Conservation (phyloP, 2,888 invertebrate genomes). For the Trilocha varians region DNA sequence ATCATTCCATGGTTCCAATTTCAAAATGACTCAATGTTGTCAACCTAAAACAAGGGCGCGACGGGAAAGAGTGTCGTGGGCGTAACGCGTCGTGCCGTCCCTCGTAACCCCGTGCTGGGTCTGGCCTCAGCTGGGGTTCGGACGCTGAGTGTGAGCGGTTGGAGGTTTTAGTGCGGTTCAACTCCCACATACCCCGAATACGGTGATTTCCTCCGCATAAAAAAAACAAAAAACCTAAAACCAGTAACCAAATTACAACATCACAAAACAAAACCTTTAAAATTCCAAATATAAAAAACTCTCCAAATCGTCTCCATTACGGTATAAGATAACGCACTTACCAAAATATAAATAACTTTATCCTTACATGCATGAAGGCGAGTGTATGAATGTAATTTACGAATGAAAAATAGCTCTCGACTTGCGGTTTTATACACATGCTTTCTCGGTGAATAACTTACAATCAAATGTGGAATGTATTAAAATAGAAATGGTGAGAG, state of each 20-base stretch:
- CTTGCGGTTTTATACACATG: slow-evolving; percentile 5
- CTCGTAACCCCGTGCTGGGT: too few species aligned
- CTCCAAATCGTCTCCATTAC: not conserved
- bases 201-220: not conserved
- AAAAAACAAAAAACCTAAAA: not conserved
- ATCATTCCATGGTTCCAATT: too few species aligned
- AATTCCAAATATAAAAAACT: not conserved
- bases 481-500: too few species aligned
- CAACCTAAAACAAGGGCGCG: too few species aligned
- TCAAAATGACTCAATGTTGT: too few species aligned
- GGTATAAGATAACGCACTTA: not conserved
- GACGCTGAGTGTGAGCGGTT: too few species aligned
- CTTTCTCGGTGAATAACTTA: not conserved
- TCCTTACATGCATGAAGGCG: slow-evolving; percentile 16
- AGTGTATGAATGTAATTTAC: slow-evolving; percentile 46
- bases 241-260: not conserved
- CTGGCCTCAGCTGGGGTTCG: too few species aligned
- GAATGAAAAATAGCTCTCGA: slow-evolving; percentile 44
- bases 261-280: not conserved
- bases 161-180: too few species aligned
- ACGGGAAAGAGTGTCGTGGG: too few species aligned
- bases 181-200: too few species aligned
- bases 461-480: not conserved
- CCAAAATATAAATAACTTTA: slow-evolving; percentile 10
- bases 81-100: too few species aligned